Evolutionary conservation across 2,797 vertebrate genomes (phyloP).

Genomic region (Tragopan temminckii): DNA sequence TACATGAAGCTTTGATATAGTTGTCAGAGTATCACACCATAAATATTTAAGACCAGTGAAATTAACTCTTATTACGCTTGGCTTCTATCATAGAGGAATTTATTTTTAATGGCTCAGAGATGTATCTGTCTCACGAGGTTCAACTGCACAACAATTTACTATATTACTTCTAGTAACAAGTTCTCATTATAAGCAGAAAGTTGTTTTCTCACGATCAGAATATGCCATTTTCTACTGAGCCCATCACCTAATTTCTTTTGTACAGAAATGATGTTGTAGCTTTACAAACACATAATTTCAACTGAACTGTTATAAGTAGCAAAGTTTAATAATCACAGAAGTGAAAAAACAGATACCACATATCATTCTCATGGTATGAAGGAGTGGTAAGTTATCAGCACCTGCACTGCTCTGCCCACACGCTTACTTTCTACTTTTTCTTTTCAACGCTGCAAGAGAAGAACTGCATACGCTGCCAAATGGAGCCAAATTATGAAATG

Average conservation of each 20-base stretch:
- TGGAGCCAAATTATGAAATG: neutral
- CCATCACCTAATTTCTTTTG: neutral
- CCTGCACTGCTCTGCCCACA: neutral
- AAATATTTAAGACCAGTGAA: neutral
- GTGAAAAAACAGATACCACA: neutral
- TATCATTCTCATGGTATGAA: neutral
- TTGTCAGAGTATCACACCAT: neutral
- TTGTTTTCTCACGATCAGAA: neutral
- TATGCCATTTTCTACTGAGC: neutral
- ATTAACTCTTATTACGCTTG: neutral
- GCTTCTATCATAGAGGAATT: neutral
- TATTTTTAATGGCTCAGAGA: neutral
- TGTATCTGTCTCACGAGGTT: neutral
- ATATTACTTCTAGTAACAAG: neutral
- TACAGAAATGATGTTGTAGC: neutral
- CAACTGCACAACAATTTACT: neutral
- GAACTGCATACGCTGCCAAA: neutral
- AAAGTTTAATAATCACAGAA: neutral
- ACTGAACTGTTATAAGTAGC: neutral
- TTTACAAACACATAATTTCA: neutral
- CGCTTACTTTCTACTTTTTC: neutral
- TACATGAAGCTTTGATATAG: neutral
- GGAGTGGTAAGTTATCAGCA: neutral
- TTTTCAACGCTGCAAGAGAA: neutral
- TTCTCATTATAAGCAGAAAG: neutral